Percentiles rank a stretch among this genome's conserved stretches.
Conservation (phyloP, 2,888 invertebrate genomes). For the Cinara cedri region DNA sequence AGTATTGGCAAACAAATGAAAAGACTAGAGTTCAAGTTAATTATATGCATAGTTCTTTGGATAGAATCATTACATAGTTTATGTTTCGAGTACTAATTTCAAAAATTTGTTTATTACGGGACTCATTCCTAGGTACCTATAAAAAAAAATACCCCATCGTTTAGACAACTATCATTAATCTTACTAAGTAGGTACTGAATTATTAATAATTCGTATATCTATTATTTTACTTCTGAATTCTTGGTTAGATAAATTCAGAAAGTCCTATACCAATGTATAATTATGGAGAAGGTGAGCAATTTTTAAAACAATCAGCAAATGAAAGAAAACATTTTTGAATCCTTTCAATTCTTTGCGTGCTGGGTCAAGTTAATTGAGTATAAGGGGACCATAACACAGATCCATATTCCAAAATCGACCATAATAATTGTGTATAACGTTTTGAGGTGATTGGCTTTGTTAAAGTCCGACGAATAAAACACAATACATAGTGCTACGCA, state of each 20-base stretch:
- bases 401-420: slow-evolving; percentile 1
- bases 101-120: too few species aligned
- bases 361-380: too few species aligned
- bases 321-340: not conserved
- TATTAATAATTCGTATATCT: not conserved
- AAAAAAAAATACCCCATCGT: not conserved
- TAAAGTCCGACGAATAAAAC: not conserved
- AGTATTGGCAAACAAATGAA: not conserved
- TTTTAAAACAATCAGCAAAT: slow-evolving; percentile 1
- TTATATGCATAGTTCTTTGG: not conserved
- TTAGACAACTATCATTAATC: not conserved
- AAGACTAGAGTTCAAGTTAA: not conserved
- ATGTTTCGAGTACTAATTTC: too few species aligned
- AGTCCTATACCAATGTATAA: not conserved
- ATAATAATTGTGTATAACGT: not conserved
- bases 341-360: not conserved
- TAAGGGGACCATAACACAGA: not conserved
- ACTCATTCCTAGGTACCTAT: not conserved
- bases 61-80: slow-evolving; percentile 9
- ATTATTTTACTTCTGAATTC: not conserved
- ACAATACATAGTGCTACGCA: not conserved
- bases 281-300: not conserved
- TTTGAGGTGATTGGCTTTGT: not conserved
- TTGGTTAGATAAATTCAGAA: not conserved
- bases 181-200: not conserved